Evolutionary conservation across 2,113 vertebrate genomes (phyloP), one percentile per base, ranked within the genome.

Genomic region (Brachypodius melanocephalos): DNA sequence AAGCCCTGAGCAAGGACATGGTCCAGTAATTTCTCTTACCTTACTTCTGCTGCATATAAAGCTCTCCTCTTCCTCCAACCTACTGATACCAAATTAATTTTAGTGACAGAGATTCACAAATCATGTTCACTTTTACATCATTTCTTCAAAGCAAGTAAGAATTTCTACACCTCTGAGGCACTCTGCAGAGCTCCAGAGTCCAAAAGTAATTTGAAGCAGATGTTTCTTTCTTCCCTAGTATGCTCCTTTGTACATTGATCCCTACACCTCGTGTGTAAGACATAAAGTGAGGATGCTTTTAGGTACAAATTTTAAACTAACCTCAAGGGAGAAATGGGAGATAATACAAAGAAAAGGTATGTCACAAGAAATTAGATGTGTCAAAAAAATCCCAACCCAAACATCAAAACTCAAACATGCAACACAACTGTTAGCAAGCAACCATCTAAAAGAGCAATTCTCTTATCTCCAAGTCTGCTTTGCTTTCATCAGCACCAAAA

Each of bases 181-280:
- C 36, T 58, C 17, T 43, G 51, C 42, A 62, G 46, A 18, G 8
- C 24, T 86, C n/a, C 59, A 89, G 57, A 83, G 57, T 28, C 21
- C 71, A 73, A 71, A 88, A 81, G 14, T 18, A 65, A 90, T 51
- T 51, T 80, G 34, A 14, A 61, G 24, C 20, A 38, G 2, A 0
- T 14, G 21, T 52, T 80, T 76, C 12, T 28, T 88, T 72, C 43
- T 29, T 88, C 34, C 22, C 12, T 20, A 36, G 24, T 8, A 46
- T 14, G 34, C 10, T 71, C 26, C 31, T 67, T 58, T 71, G 18
- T 17, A 34, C 10, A 54, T 29, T 0, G 0, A 61, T 31, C 26
- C 42, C 34, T 43, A 63, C 80, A 62, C 21, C 54, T 63, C 73
- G 61, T 2, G 9, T 28, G 5, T 54, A 62, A 66, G 29, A 52